Evolutionary conservation across 2,888 invertebrate genomes (phyloP), one percentile per base, ranked within the genome.

Genomic region (Coenonympha glycerion): DNA sequence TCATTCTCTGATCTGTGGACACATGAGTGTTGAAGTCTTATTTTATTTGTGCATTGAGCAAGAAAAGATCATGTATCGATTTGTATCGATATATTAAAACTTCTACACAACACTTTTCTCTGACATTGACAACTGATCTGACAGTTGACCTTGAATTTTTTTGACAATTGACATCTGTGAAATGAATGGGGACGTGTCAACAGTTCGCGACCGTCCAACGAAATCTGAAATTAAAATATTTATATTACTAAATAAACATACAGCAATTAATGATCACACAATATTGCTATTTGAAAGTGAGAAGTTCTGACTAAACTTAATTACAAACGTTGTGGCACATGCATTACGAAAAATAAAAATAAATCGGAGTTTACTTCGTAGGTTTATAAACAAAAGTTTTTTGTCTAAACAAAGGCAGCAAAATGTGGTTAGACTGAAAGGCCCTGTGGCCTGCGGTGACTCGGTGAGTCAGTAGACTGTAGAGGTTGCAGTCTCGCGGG

Each of bases 401-500:
- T 22, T 45, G 18, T 15, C 6, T 28, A 46, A 26, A 50, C 31
- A 39, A 40, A 40, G 39, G 13, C 22, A 18, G 59, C 63, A 70
- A 66, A 65, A 73, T 75, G 73, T 53, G 60, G 66, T 63, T 66
- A 59, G 55, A n/a, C n/a, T n/a, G n/a, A n/a, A n/a, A n/a, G n/a
- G n/a, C n/a, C n/a, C n/a, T n/a, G n/a, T n/a, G n/a, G n/a, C n/a
- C n/a, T n/a, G n/a, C n/a, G n/a, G n/a, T 44, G 49, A 36, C 21
- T 53, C n/a, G 52, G 19, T 44, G 49, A 36, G 21, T 53, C 24
- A 47, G 56, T 37, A 52, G 47, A 55, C 49, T n/a, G n/a, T n/a
- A n/a, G n/a, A n/a, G n/a, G 60, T 58, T 63, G 58, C 64, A 68
- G 68, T 63, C 71, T 71, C 70, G 68, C 57, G 63, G 13, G 57